phyloP scores from a whole-genome alignment of 2,888 invertebrate genomes.

The Congeria kusceri region DNA sequence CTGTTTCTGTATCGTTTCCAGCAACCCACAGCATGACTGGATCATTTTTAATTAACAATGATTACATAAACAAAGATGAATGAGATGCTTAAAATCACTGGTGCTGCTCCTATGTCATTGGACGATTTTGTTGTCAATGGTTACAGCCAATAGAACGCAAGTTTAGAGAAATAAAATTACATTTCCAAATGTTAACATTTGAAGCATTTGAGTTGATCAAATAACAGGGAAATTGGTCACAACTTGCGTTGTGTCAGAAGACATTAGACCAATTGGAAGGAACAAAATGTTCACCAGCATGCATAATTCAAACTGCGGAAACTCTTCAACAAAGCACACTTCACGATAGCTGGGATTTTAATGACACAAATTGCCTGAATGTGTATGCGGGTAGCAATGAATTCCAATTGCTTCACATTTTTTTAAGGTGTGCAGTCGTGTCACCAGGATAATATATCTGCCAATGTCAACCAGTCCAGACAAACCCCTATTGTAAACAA shows the following conservation, averaged over 20 bases:
- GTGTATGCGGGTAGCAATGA: no score
- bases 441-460: no score
- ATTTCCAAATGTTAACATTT: constrained; percentile 10
- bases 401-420: no score
- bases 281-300: constrained; percentile 21
- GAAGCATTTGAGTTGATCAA: background rate
- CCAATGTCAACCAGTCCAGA: no score
- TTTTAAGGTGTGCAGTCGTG: no score
- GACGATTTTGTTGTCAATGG: background rate
- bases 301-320: background rate
- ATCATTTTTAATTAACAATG: constrained; percentile 27
- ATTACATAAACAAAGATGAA: constrained; percentile 38
- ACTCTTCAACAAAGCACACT: no score
- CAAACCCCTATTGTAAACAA: no score
- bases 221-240: constrained; percentile 12
- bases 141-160: background rate
- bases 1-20: background rate
- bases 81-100: constrained; percentile 16
- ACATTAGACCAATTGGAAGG: constrained; percentile 20
- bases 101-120: background rate
- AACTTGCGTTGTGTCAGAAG: constrained; percentile 2
- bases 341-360: no score
- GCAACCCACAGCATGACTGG: constrained; percentile 6
- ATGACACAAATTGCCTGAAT: no score
- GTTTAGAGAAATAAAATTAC: no score